Base-by-base conservation (phyloP, 1,140 invertebrate genomes). In the Portunus trituberculatus region DNA sequence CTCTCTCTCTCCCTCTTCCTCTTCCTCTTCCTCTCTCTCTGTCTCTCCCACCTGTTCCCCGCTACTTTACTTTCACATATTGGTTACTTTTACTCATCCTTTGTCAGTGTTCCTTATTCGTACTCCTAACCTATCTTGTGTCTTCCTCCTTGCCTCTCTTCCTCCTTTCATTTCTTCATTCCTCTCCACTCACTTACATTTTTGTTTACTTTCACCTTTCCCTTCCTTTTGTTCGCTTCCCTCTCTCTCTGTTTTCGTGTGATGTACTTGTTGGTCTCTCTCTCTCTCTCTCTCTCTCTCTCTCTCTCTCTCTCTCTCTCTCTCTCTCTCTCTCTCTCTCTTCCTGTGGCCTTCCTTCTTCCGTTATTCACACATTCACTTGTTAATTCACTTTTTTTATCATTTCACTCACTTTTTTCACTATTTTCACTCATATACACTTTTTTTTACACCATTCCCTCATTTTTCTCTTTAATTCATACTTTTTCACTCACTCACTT, bases 1-100 rank as follows among this genome's bases (percentile, higher is more conserved):
- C 67, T 76, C 67, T 76, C 67, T 76, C 67, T 76, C 67, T 76
- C 67, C n/a, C 67, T 76, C 67, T 76, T 25, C n/a, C 67, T 76
- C 67, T 76, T 25, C 8, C 67, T 76, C 67, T 76, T 25, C n/a
- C 67, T 76, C 20, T 76, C 67, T 76, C 20, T 76, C n/a, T n/a
- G 10, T 76, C 67, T 76, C 52, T 76, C 25, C 67, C n/a, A 16
- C 20, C n/a, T n/a, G 67, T 76, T 76, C n/a, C n/a, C 20, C 20
- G 16, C n/a, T 76, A n/a, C 67, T 76, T n/a, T 76, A n/a, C 67
- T 76, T 76, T 76, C 67, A 76, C 67, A n/a, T 76, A 20, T 76
- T 76, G 20, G 10, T 76, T 76, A 76, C 67, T 76, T 76, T 76
- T 76, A 76, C 67, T 76, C 20, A 7, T n/a, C 67, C 67, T 76